Evolutionary conservation across 2,797 vertebrate genomes (phyloP).

Genomic region (Gorsachius magnificus): DNA sequence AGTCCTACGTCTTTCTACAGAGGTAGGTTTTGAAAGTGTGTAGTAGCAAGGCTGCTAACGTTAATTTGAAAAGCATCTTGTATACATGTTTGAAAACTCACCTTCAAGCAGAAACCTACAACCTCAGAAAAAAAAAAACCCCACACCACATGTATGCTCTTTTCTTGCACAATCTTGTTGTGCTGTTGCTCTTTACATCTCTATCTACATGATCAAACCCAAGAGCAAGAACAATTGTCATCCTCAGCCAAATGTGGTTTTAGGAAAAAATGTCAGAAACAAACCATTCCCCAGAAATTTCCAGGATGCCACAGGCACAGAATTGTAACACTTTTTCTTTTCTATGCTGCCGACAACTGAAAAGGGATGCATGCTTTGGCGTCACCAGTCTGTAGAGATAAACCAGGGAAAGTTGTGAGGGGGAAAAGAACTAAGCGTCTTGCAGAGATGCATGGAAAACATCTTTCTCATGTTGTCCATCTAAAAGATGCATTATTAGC

Average conservation of each 20-base stretch:
- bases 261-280: background rate
- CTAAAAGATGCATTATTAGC: background rate
- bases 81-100: background rate
- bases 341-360: background rate
- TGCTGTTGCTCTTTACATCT: background rate
- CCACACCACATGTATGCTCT: background rate
- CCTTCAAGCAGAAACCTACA: background rate
- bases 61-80: background rate
- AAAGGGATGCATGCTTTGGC: background rate
- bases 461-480: background rate
- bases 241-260: background rate
- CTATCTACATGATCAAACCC: background rate
- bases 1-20: background rate
- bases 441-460: background rate
- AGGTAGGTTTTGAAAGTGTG: background rate
- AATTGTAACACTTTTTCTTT: background rate
- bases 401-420: background rate
- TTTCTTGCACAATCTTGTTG: background rate
- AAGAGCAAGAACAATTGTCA: background rate
- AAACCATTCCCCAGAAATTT: background rate
- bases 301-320: background rate
- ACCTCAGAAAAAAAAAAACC: background rate
- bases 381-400: background rate
- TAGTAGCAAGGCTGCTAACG: background rate
- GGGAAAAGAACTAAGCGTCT: background rate